Conservation (phyloP, 2,797 vertebrate genomes). For the Platalea minor region DNA sequence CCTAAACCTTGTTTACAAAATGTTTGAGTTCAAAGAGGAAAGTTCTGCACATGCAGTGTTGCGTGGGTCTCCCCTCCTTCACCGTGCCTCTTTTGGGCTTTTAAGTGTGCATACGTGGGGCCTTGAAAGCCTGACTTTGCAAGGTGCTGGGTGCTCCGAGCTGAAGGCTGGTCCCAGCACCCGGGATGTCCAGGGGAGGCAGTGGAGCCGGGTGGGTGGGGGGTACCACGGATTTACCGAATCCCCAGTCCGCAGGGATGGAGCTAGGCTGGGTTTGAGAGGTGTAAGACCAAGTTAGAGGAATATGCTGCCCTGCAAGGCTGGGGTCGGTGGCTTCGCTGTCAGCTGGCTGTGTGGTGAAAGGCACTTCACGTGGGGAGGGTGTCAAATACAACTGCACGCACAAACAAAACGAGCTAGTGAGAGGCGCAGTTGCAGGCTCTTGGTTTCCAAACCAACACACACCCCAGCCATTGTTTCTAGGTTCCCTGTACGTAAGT, state of each 20-base stretch:
- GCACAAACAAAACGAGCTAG: background rate
- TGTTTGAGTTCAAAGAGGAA: background rate
- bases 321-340: conserved; percentile 1
- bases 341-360: background rate
- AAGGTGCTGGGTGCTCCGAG: background rate
- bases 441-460: background rate
- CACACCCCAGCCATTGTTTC: background rate
- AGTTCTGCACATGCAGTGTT: fast-evolving
- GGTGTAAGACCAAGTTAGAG: background rate
- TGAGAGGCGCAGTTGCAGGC: background rate
- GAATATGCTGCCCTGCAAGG: background rate
- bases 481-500: background rate
- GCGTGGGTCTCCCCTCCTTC: background rate
- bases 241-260: background rate
- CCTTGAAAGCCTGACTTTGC: background rate
- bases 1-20: background rate
- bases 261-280: background rate
- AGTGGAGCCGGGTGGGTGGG: too few species aligned
- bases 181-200: background rate
- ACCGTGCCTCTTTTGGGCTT: background rate
- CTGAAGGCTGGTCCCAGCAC: background rate
- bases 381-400: conserved; percentile 1
- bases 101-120: fast-evolving
- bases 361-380: background rate
- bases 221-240: fast-evolving